These are phyloP conservation scores for Microtus richardsoni DNA, from an alignment of 2,113 vertebrate genomes.

Conservation along the genomic window DNA sequence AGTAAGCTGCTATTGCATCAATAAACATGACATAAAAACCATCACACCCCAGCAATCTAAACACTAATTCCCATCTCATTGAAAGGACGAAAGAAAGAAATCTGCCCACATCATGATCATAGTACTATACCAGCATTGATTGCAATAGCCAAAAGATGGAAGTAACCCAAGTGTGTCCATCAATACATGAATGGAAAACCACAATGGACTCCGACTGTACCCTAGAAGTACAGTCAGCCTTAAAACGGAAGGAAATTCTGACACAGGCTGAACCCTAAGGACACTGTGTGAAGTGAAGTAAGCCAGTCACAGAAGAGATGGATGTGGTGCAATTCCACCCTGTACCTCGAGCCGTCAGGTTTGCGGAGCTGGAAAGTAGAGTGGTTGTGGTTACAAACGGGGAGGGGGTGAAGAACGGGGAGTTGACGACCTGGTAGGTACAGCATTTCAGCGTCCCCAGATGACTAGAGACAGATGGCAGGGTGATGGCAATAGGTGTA, in stretches of 20 bases:
- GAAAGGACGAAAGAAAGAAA: background rate
- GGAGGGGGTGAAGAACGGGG: background rate
- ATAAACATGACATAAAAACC: background rate
- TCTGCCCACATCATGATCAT: background rate
- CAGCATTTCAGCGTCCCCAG: background rate
- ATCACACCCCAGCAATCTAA: background rate
- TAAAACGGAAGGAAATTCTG: background rate
- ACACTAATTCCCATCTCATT: background rate
- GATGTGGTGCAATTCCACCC: background rate
- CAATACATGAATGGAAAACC: background rate
- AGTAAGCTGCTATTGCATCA: background rate
- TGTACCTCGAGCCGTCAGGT: too few relatives aligned
- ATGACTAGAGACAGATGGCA: background rate
- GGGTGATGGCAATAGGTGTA: background rate
- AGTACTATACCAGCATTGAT: background rate
- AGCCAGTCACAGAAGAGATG: background rate
- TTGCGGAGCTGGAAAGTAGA: too few relatives aligned
- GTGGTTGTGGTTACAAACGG: background rate
- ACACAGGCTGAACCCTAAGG: background rate
- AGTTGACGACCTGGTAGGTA: background rate
- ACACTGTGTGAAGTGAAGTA: background rate
- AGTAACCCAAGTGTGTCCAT: background rate
- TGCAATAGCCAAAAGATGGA: background rate
- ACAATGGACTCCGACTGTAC: background rate
- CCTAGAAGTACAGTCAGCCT: background rate